phyloP scores from a whole-genome alignment of 2,888 invertebrate genomes.

The Cosmia trapezina region DNA sequence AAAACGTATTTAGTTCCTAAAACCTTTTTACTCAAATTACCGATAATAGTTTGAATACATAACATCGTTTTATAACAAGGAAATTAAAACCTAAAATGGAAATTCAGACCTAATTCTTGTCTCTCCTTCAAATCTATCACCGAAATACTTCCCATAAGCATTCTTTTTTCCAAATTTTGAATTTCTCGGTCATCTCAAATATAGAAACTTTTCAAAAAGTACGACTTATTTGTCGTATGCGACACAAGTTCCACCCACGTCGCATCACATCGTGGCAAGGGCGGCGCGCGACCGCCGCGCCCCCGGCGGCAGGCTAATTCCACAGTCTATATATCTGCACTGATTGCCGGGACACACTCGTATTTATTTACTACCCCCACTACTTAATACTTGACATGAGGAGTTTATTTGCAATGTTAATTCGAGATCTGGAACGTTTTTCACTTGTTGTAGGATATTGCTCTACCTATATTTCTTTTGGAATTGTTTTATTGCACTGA shows the following conservation, averaged over 20 bases:
- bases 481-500: conserved; percentile 26
- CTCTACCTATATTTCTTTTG: conserved; percentile 20
- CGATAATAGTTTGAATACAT: too few species aligned
- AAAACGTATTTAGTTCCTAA: conserved; percentile 23
- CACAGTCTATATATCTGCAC: conserved; percentile 86
- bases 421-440: conserved; percentile 58
- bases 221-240: conserved; percentile 15
- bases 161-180: background rate
- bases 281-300: conserved; percentile 52
- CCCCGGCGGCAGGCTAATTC: conserved; percentile 82
- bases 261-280: conserved; percentile 44
- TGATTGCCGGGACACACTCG: conserved; percentile 82
- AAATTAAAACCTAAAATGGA: background rate
- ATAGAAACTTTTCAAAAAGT: conserved; percentile 32
- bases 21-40: conserved; percentile 1
- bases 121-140: background rate
- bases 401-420: conserved; percentile 72
- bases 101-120: background rate
- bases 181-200: background rate
- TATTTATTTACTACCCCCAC: conserved; percentile 79
- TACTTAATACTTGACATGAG: conserved; percentile 73
- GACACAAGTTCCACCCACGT: conserved; percentile 58
- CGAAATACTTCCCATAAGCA: background rate
- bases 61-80: background rate
- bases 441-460: conserved; percentile 47